A percentile compares a stretch with the other conserved stretches of the same genome.
Conservation (phyloP, 2,797 vertebrate species). For the Lagorchestes hirsutus region DNA sequence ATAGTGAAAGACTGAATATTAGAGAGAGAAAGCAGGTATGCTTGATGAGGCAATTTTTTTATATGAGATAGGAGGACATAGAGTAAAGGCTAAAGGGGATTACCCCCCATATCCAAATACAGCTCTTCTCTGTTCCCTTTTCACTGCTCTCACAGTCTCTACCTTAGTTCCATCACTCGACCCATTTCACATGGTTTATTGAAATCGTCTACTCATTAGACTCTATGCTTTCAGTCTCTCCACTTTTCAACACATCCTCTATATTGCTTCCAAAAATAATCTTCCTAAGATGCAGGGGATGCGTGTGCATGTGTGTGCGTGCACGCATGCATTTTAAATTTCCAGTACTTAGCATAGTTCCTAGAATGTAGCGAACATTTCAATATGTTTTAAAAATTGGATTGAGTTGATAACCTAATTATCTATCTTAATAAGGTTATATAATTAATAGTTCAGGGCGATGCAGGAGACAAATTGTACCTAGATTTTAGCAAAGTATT, state of each 20-base stretch:
- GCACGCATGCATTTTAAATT: not conserved
- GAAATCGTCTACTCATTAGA: not conserved
- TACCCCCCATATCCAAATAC: not conserved
- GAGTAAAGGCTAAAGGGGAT: not conserved
- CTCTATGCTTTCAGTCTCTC: too few species aligned
- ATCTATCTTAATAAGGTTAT: not conserved
- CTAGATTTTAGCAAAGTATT: not conserved
- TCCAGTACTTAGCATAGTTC: not conserved
- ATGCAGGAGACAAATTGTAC: not conserved
- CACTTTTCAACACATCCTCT: not conserved
- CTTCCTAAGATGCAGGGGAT: not conserved
- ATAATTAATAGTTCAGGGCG: not conserved
- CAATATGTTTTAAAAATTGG: not conserved
- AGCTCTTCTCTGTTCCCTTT: not conserved
- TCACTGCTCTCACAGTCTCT: not conserved
- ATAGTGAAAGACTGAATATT: not conserved
- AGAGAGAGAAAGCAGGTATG: not conserved
- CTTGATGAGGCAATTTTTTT: not conserved
- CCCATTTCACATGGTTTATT: not conserved
- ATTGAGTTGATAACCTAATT: not conserved
- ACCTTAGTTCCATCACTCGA: not conserved
- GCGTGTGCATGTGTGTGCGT: too few species aligned
- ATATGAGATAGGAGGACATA: not conserved
- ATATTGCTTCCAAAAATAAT: not conserved
- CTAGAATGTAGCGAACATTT: not conserved